Percentiles rank a stretch among this genome's conserved stretches.
phyloP scores from a whole-genome alignment of 2,113 vertebrate species.

The Neogobius melanostomus region DNA sequence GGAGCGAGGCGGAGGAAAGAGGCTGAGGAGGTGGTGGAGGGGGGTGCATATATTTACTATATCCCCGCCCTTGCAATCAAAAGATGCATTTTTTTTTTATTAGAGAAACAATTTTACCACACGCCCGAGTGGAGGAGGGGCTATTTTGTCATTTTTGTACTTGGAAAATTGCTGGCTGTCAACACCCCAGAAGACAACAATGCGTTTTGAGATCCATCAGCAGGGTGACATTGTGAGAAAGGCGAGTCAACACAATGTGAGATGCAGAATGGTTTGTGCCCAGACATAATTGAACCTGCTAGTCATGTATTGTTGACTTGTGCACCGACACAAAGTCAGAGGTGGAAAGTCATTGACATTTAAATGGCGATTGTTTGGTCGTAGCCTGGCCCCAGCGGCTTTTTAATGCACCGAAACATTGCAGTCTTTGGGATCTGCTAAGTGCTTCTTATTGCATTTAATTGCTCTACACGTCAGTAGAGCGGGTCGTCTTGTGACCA shows the following conservation, averaged over 20 bases:
- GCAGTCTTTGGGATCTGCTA: too few relatives aligned
- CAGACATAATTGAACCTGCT: constrained; percentile 61
- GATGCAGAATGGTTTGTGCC: constrained; percentile 49
- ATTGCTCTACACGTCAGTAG: too few relatives aligned
- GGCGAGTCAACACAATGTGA: constrained; percentile 51
- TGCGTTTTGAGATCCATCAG: constrained; percentile 70
- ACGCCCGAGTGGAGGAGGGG: constrained; percentile 52
- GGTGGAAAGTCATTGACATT: constrained; percentile 54
- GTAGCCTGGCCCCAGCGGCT: constrained; percentile 23
- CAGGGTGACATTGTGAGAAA: constrained; percentile 70
- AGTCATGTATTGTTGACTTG: constrained; percentile 50
- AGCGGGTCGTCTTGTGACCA: too few relatives aligned
- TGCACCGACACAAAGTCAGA: constrained; percentile 5
- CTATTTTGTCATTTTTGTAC: constrained; percentile 68
- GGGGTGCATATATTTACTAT: constrained; percentile 77
- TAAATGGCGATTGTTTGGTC: constrained; percentile 16
- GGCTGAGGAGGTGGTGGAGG: constrained; percentile 45
- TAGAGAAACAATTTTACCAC: constrained; percentile 72
- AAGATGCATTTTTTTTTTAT: constrained; percentile 73
- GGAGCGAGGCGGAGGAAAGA: constrained; percentile 35
- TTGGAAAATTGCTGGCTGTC: constrained; percentile 66
- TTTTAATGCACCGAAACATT: too few relatives aligned
- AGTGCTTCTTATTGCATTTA: too few relatives aligned
- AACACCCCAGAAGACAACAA: constrained; percentile 70
- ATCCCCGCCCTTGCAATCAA: constrained; percentile 74